Conservation (phyloP, 2,888 invertebrate species). For the Drosophila parthenogenetica region DNA sequence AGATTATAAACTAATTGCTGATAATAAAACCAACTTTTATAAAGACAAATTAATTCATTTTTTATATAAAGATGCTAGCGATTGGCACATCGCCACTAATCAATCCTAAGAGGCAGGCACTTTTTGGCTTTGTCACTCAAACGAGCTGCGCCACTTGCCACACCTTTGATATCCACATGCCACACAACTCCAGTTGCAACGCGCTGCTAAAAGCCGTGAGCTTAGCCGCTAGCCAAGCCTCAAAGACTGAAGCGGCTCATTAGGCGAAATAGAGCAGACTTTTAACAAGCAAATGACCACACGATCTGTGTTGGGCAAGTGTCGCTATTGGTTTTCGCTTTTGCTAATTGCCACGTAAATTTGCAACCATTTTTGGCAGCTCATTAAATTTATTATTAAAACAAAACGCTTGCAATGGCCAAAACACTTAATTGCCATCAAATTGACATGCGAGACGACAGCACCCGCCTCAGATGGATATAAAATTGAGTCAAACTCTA, state of each 20-base stretch:
- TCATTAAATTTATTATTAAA: conserved; percentile 81
- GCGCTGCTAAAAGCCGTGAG: conserved; percentile 15
- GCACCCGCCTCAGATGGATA: conserved; percentile 63
- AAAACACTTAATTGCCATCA: conserved; percentile 76
- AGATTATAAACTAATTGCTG: no score
- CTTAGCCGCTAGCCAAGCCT: conserved; percentile 55
- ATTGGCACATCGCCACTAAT: background rate
- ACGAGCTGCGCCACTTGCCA: conserved; percentile 30
- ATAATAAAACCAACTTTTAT: no score
- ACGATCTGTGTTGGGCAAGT: conserved; percentile 71
- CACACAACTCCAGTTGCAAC: conserved; percentile 23
- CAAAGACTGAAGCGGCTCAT: conserved; percentile 51
- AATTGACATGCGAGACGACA: conserved; percentile 81
- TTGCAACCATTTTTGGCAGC: conserved; percentile 83
- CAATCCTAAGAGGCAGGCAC: background rate
- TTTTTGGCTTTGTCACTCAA: background rate
- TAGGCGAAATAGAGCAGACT: conserved; percentile 68
- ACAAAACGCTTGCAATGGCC: conserved; percentile 56
- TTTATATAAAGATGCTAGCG: background rate
- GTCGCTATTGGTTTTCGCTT: conserved; percentile 57
- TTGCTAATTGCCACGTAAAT: conserved; percentile 78
- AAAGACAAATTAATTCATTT: no score
- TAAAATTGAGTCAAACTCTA: background rate
- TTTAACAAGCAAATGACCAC: conserved; percentile 27
- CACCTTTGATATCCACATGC: conserved; percentile 43